A percentile compares a stretch with the other conserved stretches of the same genome.
phyloP scores from a whole-genome alignment of 2,888 invertebrate genomes.

The Sclerodermus sp. region DNA sequence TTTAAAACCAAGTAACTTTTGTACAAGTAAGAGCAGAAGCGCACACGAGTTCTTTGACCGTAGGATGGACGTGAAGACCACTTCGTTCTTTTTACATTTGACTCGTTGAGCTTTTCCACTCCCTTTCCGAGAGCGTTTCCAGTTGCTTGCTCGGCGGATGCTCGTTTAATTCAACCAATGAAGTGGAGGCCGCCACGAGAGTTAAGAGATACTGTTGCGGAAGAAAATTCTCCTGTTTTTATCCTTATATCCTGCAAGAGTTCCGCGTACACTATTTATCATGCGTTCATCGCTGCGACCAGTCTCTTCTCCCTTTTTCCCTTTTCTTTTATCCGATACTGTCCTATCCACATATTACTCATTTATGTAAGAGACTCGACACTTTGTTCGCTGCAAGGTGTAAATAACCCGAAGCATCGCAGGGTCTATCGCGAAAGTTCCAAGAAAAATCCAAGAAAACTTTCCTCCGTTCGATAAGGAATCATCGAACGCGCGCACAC shows the following conservation, averaged over 20 bases:
- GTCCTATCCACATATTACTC: too few species aligned
- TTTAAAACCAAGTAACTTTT: constrained; percentile 6
- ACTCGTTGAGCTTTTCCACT: constrained; percentile 7
- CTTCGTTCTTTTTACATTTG: constrained; percentile 8
- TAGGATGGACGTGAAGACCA: neutral
- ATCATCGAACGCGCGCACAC: too few species aligned
- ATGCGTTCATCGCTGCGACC: neutral
- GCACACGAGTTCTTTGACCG: constrained; percentile 17
- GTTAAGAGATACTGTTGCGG: neutral
- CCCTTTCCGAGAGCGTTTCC: neutral
- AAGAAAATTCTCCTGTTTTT: constrained; percentile 6
- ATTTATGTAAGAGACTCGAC: too few species aligned
- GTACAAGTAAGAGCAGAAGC: neutral
- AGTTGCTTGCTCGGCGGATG: neutral
- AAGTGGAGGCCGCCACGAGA: constrained; percentile 11
- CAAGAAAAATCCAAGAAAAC: too few species aligned
- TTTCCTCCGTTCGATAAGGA: too few species aligned
- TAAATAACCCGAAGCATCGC: too few species aligned
- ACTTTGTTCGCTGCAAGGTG: too few species aligned
- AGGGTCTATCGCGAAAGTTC: too few species aligned
- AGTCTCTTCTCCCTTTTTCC: constrained; percentile 11
- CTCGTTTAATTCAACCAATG: constrained; percentile 19
- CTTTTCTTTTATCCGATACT: neutral
- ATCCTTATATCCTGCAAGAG: constrained; percentile 5
- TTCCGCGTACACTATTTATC: too few species aligned